Conservation (phyloP, 1,140 invertebrate species). For the Dufourea novaeangliae region DNA sequence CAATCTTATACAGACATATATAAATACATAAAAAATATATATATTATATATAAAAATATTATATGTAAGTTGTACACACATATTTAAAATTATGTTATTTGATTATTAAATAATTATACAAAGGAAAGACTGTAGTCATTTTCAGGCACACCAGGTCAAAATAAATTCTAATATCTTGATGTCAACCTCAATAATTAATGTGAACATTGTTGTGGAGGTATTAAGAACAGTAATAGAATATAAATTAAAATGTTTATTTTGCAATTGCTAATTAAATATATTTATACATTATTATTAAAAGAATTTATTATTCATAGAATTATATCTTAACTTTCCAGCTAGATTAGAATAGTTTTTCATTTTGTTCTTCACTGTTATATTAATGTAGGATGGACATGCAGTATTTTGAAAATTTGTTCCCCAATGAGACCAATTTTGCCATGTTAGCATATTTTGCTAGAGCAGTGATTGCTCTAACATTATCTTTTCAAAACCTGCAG, state of each 20-base stretch:
- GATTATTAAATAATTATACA: conserved; percentile 73
- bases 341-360: conserved; percentile 35
- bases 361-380: conserved; percentile 22
- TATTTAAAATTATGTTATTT: conserved; percentile 63
- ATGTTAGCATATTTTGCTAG: conserved; percentile 82
- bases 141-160: conserved; percentile 31
- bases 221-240: conserved; percentile 44
- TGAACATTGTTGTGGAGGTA: conserved; percentile 3
- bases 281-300: conserved; percentile 49
- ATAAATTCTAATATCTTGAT: conserved; percentile 50
- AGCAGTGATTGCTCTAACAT: conserved; percentile 98
- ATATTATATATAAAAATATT: conserved; percentile 52
- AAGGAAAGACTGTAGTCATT: conserved; percentile 53
- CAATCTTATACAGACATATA: conserved; percentile 54
- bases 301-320: conserved; percentile 44
- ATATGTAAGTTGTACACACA: conserved; percentile 62
- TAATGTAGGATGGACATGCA: conserved; percentile 46
- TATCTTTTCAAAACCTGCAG: conserved; percentile 96
- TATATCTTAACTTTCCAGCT: conserved; percentile 33
- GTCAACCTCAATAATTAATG: conserved; percentile 6
- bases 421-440: conserved; percentile 13
- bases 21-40: conserved; percentile 58
- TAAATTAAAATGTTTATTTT: conserved; percentile 65
- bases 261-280: conserved; percentile 54
- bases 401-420: neutral